A percentile compares a stretch with the other conserved stretches of the same genome.
phyloP scores from a whole-genome alignment of 2,888 invertebrate genomes.

The Mesorhabditis spiculigera region DNA sequence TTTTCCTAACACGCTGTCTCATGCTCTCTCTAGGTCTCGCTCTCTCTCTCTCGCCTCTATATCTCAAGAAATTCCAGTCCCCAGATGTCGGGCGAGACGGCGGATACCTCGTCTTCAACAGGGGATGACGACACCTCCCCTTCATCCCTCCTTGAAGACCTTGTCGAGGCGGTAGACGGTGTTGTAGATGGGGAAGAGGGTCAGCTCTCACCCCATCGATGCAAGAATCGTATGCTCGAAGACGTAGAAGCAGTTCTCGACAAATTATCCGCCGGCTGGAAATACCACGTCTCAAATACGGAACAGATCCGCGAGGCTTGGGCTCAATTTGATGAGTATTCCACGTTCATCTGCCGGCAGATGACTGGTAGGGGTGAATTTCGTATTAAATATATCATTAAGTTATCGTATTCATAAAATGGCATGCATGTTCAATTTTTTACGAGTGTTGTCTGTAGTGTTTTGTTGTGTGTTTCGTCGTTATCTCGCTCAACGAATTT shows the following conservation, averaged over 20 bases:
- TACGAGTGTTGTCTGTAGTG: too few relatives aligned
- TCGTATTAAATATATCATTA: background rate
- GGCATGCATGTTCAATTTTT: too few relatives aligned
- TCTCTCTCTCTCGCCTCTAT: background rate
- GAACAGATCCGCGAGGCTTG: constrained; percentile 50
- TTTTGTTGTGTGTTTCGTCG: too few relatives aligned
- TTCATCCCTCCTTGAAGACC: background rate
- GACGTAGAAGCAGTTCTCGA: constrained; percentile 49
- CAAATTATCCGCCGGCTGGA: constrained; percentile 51
- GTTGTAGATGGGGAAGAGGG: constrained; percentile 26
- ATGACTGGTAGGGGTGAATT: constrained; percentile 27
- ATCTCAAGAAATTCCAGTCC: background rate
- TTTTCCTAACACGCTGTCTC: too few relatives aligned
- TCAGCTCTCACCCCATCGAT: constrained; percentile 38
- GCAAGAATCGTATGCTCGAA: constrained; percentile 40
- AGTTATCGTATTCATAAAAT: too few relatives aligned
- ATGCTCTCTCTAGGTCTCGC: background rate
- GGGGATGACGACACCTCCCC: background rate
- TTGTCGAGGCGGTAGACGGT: constrained; percentile 13
- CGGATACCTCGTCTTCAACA: constrained; percentile 12
- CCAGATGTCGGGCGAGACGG: constrained; percentile 11
- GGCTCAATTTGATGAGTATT: constrained; percentile 47
- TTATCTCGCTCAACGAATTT: too few relatives aligned
- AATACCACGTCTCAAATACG: constrained; percentile 57
- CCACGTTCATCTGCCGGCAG: constrained; percentile 43